Evolutionary conservation across 1,140 invertebrate species (phyloP), one percentile per base, ranked within the genome.

Genomic region (Theocolax elegans): DNA sequence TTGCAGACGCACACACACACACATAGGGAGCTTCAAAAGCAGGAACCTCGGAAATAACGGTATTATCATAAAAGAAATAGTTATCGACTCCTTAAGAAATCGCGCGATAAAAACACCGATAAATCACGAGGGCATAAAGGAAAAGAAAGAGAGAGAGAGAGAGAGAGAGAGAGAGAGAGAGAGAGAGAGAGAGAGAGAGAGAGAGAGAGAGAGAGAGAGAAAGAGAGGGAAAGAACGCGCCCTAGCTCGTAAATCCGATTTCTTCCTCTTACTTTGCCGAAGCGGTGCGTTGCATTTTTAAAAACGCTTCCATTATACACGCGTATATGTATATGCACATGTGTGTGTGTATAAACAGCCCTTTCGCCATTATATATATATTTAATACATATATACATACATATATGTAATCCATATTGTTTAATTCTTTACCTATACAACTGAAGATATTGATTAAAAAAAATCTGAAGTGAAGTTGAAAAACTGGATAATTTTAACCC

Each of bases 31-130:
- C n/a, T n/a, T n/a, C n/a, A n/a, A n/a, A n/a, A n/a, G n/a, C n/a
- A n/a, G n/a, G n/a, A n/a, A n/a, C n/a, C 53, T 21, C 9, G 35
- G 19, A 29, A 54, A 31, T 35, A 54, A 54, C 29, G 53, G 53
- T 10, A 29, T 29, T 35, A 25, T 58, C 54, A 40, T 42, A 40
- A 58, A 58, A 58, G 54, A 58, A 58, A 58, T 58, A 58, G 54
- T 58, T 58, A 58, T 58, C 54, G 54, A 40, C 54, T 58, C 35
- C 54, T 58, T 21, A 40, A 38, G 29, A 40, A 58, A 15, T 58
- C 31, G 21, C 19, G 17, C 54, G 54, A 58, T 58, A 58, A 58
- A 58, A 58, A 40, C 35, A 58, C 17, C 54, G 54, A 58, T 58
- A 58, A 58, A 58, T 58, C 35, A 58, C 31, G 10, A 19, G 54